A percentile compares a stretch with the other conserved stretches of the same genome.
Evolutionary conservation across 1,140 invertebrate genomes (phyloP).

Genomic region (Neodiprion lecontei): DNA sequence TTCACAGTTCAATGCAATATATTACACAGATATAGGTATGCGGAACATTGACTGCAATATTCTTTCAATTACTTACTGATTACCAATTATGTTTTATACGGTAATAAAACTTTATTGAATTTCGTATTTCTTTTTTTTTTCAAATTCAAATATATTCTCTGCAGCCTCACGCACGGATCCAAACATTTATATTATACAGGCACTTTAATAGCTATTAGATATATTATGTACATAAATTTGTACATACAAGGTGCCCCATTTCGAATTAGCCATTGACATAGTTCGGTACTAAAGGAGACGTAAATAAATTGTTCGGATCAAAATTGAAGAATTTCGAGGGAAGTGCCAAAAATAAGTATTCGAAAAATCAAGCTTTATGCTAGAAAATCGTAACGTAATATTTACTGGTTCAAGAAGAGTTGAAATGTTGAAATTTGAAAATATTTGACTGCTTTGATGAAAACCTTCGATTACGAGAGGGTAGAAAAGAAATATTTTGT

Average conservation of each 20-base stretch:
- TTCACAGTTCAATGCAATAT: no score
- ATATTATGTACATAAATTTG: not conserved
- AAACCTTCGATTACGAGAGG: no score
- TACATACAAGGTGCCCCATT: not conserved
- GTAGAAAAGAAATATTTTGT: no score
- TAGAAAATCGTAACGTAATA: not conserved
- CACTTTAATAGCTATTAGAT: not conserved
- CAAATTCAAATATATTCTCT: not conserved
- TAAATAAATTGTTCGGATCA: not conserved
- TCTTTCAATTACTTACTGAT: no score
- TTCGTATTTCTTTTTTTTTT: not conserved
- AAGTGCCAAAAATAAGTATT: not conserved
- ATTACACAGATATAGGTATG: no score
- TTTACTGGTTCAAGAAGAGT: no score
- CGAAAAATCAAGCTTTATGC: not conserved
- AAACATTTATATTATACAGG: not conserved
- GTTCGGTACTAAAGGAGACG: not conserved
- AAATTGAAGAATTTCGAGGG: not conserved
- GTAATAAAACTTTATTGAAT: not conserved
- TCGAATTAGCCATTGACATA: not conserved
- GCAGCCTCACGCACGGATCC: not conserved
- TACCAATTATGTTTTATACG: no score
- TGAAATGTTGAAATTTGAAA: no score
- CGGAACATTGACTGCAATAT: no score
- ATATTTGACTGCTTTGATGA: no score